phyloP scores from a whole-genome alignment of 1,140 invertebrate genomes.

The Drosophila ogumai region DNA sequence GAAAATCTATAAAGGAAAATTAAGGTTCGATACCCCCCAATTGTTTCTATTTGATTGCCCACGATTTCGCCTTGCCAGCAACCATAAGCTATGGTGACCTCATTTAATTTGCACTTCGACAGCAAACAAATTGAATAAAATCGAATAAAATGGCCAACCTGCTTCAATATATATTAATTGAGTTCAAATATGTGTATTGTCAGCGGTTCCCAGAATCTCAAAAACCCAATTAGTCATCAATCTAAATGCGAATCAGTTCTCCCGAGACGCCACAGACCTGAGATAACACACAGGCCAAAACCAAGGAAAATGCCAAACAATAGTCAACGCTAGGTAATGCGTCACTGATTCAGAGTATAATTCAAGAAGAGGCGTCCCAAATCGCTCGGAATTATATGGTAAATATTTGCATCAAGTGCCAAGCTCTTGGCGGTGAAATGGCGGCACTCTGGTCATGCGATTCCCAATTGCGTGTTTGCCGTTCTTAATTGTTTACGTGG shows the following conservation, averaged over 20 bases:
- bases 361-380: slow-evolving; percentile 15
- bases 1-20: slow-evolving; percentile 13
- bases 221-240: slow-evolving; percentile 9
- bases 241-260: slow-evolving; percentile 12
- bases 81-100: neutral
- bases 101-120: slow-evolving; percentile 7
- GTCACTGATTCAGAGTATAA: slow-evolving; percentile 6
- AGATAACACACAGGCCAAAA: neutral
- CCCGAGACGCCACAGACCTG: neutral
- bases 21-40: neutral
- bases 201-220: slow-evolving; percentile 4
- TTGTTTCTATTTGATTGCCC: neutral
- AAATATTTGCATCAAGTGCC: slow-evolving; percentile 22
- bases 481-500: slow-evolving; percentile 10
- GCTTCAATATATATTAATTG: slow-evolving; percentile 14
- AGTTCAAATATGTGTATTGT: slow-evolving; percentile 7
- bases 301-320: slow-evolving; percentile 14
- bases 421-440: slow-evolving; percentile 3
- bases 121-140: slow-evolving; percentile 6
- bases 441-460: slow-evolving; percentile 10
- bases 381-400: slow-evolving; percentile 16
- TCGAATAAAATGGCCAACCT: slow-evolving; percentile 14
- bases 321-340: slow-evolving; percentile 2
- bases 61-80: neutral
- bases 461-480: slow-evolving; percentile 10